Conservation (phyloP, 2,888 invertebrate species). For the Caenorhabditis angaria region DNA sequence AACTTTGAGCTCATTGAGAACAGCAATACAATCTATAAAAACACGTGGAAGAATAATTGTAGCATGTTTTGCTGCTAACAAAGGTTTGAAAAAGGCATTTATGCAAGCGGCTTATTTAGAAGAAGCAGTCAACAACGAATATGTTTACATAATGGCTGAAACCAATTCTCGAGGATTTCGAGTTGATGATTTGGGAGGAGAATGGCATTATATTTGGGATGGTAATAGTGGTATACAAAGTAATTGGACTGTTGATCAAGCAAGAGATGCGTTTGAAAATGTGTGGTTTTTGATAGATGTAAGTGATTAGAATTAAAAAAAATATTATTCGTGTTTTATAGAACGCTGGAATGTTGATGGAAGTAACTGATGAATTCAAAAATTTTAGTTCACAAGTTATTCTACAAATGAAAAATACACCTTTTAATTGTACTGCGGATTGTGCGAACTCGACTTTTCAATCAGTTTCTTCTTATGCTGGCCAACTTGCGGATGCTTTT, state of each 20-base stretch:
- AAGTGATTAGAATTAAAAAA: too few relatives aligned
- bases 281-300: constrained; percentile 35
- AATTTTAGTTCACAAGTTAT: constrained; percentile 54
- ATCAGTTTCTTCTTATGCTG: constrained; percentile 35
- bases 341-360: constrained; percentile 10
- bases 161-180: constrained; percentile 39
- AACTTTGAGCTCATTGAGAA: constrained; percentile 13
- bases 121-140: constrained; percentile 43
- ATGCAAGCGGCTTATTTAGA: constrained; percentile 47
- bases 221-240: neutral
- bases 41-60: constrained; percentile 36
- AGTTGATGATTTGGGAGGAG: constrained; percentile 27
- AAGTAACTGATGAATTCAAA: constrained; percentile 28
- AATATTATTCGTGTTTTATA: too few relatives aligned
- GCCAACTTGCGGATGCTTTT: constrained; percentile 45
- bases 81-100: constrained; percentile 29
- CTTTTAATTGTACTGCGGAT: constrained; percentile 52
- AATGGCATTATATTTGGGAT: constrained; percentile 33
- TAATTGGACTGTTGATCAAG: constrained; percentile 12
- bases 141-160: constrained; percentile 50
- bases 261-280: constrained; percentile 17
- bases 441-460: constrained; percentile 21
- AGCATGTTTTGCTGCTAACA: constrained; percentile 29
- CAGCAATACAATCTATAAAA: constrained; percentile 16
- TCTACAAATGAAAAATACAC: constrained; percentile 49